A percentile compares a stretch with the other conserved stretches of the same genome.
phyloP scores from a whole-genome alignment of 35 echinoderm and acorn worm genomes.

The Ptychodera flava region DNA sequence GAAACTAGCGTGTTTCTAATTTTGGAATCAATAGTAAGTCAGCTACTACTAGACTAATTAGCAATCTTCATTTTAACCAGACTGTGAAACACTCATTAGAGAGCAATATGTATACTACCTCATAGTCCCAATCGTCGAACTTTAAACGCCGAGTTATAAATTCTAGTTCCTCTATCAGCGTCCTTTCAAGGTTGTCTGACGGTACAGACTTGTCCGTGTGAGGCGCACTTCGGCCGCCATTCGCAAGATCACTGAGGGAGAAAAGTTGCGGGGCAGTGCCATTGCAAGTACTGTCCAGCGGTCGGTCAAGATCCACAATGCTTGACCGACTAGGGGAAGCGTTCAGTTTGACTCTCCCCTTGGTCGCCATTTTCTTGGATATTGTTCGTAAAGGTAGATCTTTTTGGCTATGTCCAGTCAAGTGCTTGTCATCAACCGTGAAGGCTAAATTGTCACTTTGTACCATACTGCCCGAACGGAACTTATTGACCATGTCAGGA shows the following conservation, averaged over 20 bases:
- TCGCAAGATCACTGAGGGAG: not conserved
- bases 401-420: not conserved
- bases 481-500: not conserved
- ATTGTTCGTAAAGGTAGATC: not conserved
- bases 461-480: not conserved
- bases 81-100: too few relatives aligned
- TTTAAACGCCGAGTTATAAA: not conserved
- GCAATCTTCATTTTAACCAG: too few relatives aligned
- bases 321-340: not conserved
- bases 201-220: not conserved
- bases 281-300: not conserved
- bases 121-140: not conserved
- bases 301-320: not conserved
- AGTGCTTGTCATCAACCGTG: not conserved
- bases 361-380: not conserved
- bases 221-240: not conserved
- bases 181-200: not conserved
- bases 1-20: too few relatives aligned
- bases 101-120: too few relatives aligned
- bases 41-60: too few relatives aligned
- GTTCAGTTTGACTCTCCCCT: not conserved
- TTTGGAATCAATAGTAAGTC: too few relatives aligned
- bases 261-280: not conserved
- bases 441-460: not conserved
- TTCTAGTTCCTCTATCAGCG: not conserved